Base-by-base conservation (phyloP, 2,888 invertebrate genomes). In the Acanthococcus lagerstroemiae region DNA sequence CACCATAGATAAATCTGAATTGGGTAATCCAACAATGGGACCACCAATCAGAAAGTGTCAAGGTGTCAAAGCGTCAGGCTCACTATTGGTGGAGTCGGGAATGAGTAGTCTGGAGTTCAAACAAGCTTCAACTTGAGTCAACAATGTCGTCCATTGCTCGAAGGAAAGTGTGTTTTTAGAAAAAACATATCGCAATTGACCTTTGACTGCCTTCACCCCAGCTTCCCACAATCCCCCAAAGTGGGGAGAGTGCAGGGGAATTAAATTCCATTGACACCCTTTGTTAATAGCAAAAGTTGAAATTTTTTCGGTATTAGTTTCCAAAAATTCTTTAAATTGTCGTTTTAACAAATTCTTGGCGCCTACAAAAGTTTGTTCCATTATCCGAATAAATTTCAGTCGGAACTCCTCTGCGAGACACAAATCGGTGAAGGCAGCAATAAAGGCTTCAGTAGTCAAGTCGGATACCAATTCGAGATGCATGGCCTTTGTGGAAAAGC, bases 11-110 rank as follows among this genome's bases (percentile, higher is more conserved):
- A 73, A 25, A 5, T 67, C 46, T 2, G 72, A 71, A 44, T 72
- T 72, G 15, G 73, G 72, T 0, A 73, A 48, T 1, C 61, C 55
- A 5, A 37, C 61, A 0, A 72, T 60, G 2, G 73, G 60, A 17
- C 46, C 24, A 7, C 71, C 72, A 17, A 73, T 68, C 0, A 75
- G 67, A 63, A 74, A 73, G 69, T 74, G 73, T 24, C 71, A 73
- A 15, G 74, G 74, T 0, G 73, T 74, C 1, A 75, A 65, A 2
- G 70, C 70, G 19, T 70, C 67, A 4, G 26, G 65, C 50, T 69
- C 72, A 15, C 61, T 45, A 67, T 72, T 72, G 1, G 67, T 30
- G 4, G 73, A 72, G 1, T 74, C 25, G 3, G 71, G 68, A 24
- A 68, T 69, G 0, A 74, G 12, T 4, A 73, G 73, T 24, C 74